Evolutionary conservation across 2,797 vertebrate species (phyloP).

Genomic region (Sebastiscus tertius): DNA sequence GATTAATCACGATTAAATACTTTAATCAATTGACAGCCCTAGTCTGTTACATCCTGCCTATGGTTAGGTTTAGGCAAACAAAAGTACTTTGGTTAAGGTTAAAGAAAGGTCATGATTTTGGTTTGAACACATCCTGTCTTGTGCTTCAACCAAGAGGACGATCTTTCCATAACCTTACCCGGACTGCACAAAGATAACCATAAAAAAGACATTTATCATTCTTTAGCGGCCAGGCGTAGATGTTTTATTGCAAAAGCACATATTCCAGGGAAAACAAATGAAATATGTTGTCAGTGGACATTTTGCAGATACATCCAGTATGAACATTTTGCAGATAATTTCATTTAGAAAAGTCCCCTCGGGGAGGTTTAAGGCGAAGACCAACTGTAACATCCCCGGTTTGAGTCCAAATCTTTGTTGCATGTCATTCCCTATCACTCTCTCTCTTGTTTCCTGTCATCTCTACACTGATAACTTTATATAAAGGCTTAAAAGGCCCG

Average conservation of each 20-base stretch:
- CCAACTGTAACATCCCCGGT: neutral
- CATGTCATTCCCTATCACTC: neutral
- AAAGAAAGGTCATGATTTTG: neutral
- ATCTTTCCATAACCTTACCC: neutral
- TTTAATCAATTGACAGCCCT: no score
- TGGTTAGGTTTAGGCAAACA: neutral
- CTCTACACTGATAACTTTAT: neutral
- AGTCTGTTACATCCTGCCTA: no score
- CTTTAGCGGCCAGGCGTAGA: neutral
- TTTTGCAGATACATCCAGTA: neutral
- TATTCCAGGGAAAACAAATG: neutral
- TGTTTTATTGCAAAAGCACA: neutral
- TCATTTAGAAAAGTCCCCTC: neutral
- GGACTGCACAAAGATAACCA: neutral
- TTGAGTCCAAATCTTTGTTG: neutral
- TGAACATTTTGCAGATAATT: neutral
- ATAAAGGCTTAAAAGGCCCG: neutral
- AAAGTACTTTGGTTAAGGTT: neutral
- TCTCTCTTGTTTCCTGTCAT: conserved; percentile 16
- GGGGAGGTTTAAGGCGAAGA: neutral
- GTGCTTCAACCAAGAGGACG: neutral
- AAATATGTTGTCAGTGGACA: neutral
- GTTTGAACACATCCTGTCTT: neutral
- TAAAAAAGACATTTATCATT: neutral
- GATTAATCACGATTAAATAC: no score